A percentile compares a stretch with the other conserved stretches of the same genome.
Evolutionary conservation across 2,888 invertebrate species (phyloP).

Genomic region (Diploptera punctata): DNA sequence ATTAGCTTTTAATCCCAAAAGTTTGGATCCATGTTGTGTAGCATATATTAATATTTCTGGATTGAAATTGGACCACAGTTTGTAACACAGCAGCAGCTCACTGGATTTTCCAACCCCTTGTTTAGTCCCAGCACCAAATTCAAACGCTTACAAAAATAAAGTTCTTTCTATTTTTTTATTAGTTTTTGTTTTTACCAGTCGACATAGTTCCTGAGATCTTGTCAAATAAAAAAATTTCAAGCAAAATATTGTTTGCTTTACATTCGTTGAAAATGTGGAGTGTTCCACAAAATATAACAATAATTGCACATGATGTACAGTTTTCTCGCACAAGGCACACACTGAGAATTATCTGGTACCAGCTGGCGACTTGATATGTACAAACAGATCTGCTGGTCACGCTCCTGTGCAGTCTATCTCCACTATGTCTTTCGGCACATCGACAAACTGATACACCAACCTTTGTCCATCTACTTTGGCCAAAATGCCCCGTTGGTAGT

Average conservation of each 20-base stretch:
- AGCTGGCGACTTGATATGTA: slow-evolving; percentile 35
- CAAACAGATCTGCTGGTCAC: slow-evolving; percentile 57
- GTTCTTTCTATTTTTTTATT: slow-evolving; percentile 35
- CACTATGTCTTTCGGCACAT: slow-evolving; percentile 97
- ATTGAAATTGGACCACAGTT: slow-evolving; percentile 40
- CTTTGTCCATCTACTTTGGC: slow-evolving; percentile 99
- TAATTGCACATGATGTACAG: slow-evolving; percentile 19
- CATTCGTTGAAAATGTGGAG: slow-evolving; percentile 31
- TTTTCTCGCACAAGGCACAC: slow-evolving; percentile 28
- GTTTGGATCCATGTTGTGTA: slow-evolving; percentile 20
- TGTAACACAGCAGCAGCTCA: slow-evolving; percentile 31
- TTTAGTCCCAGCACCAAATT: slow-evolving; percentile 40
- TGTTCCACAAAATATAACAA: slow-evolving; percentile 5
- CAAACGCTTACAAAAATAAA: slow-evolving; percentile 44
- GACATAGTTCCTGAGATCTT: slow-evolving; percentile 43
- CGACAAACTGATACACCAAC: slow-evolving; percentile 98
- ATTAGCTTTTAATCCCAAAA: slow-evolving; percentile 13
- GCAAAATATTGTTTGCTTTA: slow-evolving; percentile 28
- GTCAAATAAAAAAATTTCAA: slow-evolving; percentile 38
- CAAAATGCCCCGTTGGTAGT: slow-evolving; percentile 98
- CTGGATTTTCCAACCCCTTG: slow-evolving; percentile 27
- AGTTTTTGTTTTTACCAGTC: slow-evolving; percentile 32
- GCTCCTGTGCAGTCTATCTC: slow-evolving; percentile 96
- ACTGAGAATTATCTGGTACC: slow-evolving; percentile 13
- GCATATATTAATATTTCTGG: slow-evolving; percentile 17